A percentile compares a stretch with the other conserved stretches of the same genome.
phyloP scores from a whole-genome alignment of 2,797 vertebrate species.

The Malacoctenus gilli region DNA sequence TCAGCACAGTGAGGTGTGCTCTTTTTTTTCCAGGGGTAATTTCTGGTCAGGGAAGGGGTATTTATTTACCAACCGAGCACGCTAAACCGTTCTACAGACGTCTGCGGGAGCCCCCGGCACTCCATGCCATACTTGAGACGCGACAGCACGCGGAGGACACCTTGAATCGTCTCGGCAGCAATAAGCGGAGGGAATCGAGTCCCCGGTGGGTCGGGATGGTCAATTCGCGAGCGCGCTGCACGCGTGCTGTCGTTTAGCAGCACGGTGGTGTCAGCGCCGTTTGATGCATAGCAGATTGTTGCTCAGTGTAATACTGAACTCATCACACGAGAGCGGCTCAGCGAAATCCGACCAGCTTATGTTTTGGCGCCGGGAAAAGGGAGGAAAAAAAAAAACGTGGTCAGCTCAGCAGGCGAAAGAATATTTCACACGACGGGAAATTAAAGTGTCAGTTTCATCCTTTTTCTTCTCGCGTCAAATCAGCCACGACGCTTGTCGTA shows the following conservation, averaged over 20 bases:
- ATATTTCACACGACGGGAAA: too few relatives aligned
- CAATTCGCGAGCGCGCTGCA: constrained; percentile 14
- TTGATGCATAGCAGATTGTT: constrained; percentile 22
- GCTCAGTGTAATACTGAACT: constrained; percentile 23
- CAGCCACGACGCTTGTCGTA: constrained; percentile 18
- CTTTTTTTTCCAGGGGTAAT: constrained; percentile 52
- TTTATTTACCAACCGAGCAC: constrained; percentile 63
- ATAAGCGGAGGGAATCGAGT: constrained; percentile 38
- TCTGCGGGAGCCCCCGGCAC: constrained; percentile 42
- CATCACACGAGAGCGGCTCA: constrained; percentile 6
- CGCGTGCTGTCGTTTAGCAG: constrained; percentile 24
- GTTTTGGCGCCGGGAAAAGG: too few relatives aligned
- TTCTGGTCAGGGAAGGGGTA: constrained; percentile 42
- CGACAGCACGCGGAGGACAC: constrained; percentile 22
- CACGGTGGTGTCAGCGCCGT: constrained; percentile 14
- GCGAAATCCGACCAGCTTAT: constrained; percentile 6
- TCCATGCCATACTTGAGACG: constrained; percentile 54
- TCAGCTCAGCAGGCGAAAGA: too few relatives aligned
- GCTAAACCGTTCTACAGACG: constrained; percentile 69
- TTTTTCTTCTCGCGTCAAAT: constrained; percentile 29
- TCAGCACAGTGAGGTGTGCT: constrained; percentile 55
- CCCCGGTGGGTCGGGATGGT: constrained; percentile 25
- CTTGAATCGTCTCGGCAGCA: constrained; percentile 1
- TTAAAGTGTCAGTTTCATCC: neutral
- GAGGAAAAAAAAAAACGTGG: too few relatives aligned